Evolutionary conservation across 2,888 invertebrate genomes (phyloP).

Genomic region (Idaea dimidiata): DNA sequence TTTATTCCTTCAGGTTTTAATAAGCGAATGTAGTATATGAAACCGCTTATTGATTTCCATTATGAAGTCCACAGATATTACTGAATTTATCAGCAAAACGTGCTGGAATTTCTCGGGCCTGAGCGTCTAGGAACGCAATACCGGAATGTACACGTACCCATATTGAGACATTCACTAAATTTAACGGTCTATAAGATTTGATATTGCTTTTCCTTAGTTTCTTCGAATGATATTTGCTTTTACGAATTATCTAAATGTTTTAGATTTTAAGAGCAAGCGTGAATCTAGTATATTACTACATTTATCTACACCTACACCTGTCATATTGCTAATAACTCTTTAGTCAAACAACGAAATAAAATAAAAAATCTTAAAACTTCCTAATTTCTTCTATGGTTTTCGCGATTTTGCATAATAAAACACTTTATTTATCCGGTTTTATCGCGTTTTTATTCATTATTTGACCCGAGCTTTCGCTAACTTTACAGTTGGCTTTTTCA

Average conservation of each 20-base stretch:
- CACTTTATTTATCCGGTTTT: too few species aligned
- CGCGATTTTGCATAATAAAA: too few species aligned
- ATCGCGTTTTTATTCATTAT: too few species aligned
- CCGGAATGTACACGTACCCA: background rate
- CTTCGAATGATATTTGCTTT: background rate
- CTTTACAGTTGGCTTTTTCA: too few species aligned
- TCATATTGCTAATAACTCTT: too few species aligned
- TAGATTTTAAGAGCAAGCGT: background rate
- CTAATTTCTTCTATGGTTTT: too few species aligned
- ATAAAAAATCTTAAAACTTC: too few species aligned
- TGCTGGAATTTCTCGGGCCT: background rate
- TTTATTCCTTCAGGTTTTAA: background rate
- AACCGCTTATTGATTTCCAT: background rate
- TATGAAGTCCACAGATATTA: slow-evolving; percentile 1
- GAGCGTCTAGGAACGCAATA: background rate
- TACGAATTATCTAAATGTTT: background rate
- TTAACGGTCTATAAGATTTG: background rate
- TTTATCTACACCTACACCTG: too few species aligned
- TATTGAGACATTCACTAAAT: background rate
- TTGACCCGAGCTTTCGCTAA: too few species aligned
- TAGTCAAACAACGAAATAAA: too few species aligned
- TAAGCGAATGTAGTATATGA: background rate
- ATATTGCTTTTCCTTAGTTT: background rate
- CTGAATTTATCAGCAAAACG: background rate
- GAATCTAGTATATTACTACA: too few species aligned